Percentiles rank a stretch among this genome's conserved stretches.
These are phyloP conservation scores for Mesochorus sp. DNA, from an alignment of 2,888 invertebrate genomes.

Conservation along the genomic window DNA sequence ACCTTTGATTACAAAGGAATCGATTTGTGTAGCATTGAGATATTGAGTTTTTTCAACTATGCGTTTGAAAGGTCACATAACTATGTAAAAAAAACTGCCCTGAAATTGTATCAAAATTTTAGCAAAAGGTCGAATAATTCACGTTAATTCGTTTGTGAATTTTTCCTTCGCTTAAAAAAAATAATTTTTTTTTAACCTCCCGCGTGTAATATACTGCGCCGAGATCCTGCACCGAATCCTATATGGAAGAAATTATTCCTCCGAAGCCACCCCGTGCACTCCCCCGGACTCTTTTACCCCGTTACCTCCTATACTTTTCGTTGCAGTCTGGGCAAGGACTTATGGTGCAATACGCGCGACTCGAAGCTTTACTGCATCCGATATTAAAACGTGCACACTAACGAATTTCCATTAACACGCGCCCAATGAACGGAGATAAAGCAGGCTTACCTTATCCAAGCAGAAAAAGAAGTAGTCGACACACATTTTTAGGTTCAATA, in stretches of 20 bases:
- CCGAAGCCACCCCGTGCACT: constrained; percentile 8
- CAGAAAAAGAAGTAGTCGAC: constrained; percentile 7
- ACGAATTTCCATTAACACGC: constrained; percentile 68
- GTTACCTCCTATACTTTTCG: constrained; percentile 37
- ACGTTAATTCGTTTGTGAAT: not conserved
- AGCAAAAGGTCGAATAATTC: not conserved
- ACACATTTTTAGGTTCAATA: no score
- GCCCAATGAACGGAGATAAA: constrained; percentile 63
- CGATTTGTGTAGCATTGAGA: no score
- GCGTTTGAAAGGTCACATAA: no score
- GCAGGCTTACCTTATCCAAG: constrained; percentile 1
- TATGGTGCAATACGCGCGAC: constrained; percentile 66
- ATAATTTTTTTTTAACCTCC: not conserved
- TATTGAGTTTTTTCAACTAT: no score
- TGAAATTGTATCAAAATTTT: no score
- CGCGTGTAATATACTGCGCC: constrained; percentile 4
- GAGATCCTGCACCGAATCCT: not conserved
- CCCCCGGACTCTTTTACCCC: no score
- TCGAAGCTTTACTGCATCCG: constrained; percentile 68
- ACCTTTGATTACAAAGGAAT: no score
- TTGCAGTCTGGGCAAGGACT: constrained; percentile 60
- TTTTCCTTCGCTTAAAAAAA: constrained; percentile 8
- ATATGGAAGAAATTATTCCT: constrained; percentile 32
- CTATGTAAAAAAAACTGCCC: no score
- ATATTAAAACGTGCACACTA: constrained; percentile 72